phyloP scores from a whole-genome alignment of 1,140 invertebrate genomes.

The Cyclargus thomasi region DNA sequence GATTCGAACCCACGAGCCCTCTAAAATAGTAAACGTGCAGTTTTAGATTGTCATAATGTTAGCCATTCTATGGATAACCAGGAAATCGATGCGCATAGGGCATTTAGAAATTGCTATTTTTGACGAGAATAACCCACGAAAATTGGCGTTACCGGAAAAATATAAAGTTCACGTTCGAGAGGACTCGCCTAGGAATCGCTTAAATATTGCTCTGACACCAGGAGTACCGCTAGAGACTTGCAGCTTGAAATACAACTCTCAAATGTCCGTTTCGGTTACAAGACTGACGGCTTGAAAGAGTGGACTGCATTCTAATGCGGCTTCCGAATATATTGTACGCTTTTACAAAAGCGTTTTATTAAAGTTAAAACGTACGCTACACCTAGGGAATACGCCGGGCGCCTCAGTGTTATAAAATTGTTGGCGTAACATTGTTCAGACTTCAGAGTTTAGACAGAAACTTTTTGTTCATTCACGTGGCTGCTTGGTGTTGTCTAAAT shows the following conservation, averaged over 20 bases:
- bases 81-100: no score
- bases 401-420: neutral
- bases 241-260: slow-evolving; percentile 34
- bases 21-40: no score
- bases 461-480: neutral
- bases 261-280: slow-evolving; percentile 35
- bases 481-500: no score
- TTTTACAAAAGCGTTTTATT: neutral
- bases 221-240: slow-evolving; percentile 18
- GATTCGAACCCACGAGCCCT: no score
- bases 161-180: neutral
- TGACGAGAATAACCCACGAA: neutral
- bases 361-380: neutral
- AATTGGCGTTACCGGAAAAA: neutral
- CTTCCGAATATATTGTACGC: slow-evolving; percentile 22
- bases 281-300: slow-evolving; percentile 20
- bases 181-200: neutral
- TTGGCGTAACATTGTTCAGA: neutral
- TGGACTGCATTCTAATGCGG: slow-evolving; percentile 12
- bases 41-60: no score
- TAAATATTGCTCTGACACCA: neutral
- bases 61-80: no score
- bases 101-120: no score
- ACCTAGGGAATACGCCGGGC: neutral
- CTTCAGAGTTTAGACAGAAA: neutral